Base-by-base conservation (phyloP, 2,113 vertebrate species). In the Addax nasomaculatus region DNA sequence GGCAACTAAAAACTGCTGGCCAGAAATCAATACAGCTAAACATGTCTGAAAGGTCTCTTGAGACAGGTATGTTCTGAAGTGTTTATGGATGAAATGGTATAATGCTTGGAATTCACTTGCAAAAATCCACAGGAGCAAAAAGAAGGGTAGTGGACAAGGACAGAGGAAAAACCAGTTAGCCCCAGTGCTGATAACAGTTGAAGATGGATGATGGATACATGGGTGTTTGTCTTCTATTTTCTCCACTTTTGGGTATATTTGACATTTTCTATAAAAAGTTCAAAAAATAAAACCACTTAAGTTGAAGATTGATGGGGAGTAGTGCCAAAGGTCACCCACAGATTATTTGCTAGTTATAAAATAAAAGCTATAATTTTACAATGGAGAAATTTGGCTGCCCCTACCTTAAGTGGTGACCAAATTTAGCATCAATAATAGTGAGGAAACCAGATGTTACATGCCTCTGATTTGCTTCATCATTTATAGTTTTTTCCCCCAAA, bases 241-340 rank as follows among this genome's bases (percentile, higher is more conserved):
- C 47, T 96, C 85, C 45, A 88, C n/a, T 89, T 85, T 58, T 57
- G 57, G 78, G 51, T 47, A 97, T 57, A 36, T 49, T n/a, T 85
- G 67, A 81, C 43, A 90, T 83, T 90, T 95, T 30, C 43, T 49
- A 90, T 67, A 94, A 90, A 87, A 87, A 83, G 36, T 45, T 97
- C 21, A 79, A 98, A 97, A 95, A 90, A 85, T n/a, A 88, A 97
- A 97, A 79, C 89, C 83, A 57, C 49, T 86, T 96, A 98, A 88
- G 86, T 93, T 49, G 94, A 97, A 97, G 83, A 97, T 76, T 93
- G 83, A 93, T 86, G 89, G 73, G 19, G 36, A 97, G 19, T 29
- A 79, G 30, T 49, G 78, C 95, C 92, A 96, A 97, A 83, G 67
- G 60, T 95, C 51, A 95, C 86, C 89, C 86, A 93, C 25, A 97